These are phyloP conservation scores for Ictalurus punctatus DNA, from an alignment of 2,113 vertebrate genomes.

Conservation along the genomic window DNA sequence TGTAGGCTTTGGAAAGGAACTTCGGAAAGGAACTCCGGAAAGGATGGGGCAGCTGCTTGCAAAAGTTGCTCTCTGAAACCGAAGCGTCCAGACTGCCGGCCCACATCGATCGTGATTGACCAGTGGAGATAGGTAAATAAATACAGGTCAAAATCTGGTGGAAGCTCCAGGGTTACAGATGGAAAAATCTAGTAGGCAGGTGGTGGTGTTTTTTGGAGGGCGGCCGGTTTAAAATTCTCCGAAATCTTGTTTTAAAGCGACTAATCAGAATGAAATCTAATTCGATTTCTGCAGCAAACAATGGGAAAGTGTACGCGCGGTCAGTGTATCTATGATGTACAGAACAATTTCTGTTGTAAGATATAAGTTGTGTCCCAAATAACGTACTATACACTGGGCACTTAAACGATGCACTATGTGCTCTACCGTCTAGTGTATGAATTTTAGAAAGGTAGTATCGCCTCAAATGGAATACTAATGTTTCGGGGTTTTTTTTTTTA, in stretches of 20 bases:
- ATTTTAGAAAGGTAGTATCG: too few relatives aligned
- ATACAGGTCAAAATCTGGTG: not conserved
- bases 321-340: not conserved
- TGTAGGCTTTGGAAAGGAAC: not conserved
- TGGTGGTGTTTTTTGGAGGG: too few relatives aligned
- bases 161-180: not conserved
- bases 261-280: not conserved
- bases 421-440: too few relatives aligned
- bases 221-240: too few relatives aligned
- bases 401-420: too few relatives aligned
- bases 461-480: too few relatives aligned
- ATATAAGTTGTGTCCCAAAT: too few relatives aligned
- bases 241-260: not conserved
- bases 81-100: not conserved
- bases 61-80: not conserved
- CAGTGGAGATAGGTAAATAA: not conserved
- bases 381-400: too few relatives aligned
- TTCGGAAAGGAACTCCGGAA: not conserved
- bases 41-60: not conserved
- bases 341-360: not conserved
- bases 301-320: too few relatives aligned
- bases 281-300: too few relatives aligned
- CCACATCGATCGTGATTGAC: not conserved
- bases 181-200: not conserved
- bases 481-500: too few relatives aligned